Conservation (phyloP, 2,113 vertebrate species). For the Pseudopipra pipra region DNA sequence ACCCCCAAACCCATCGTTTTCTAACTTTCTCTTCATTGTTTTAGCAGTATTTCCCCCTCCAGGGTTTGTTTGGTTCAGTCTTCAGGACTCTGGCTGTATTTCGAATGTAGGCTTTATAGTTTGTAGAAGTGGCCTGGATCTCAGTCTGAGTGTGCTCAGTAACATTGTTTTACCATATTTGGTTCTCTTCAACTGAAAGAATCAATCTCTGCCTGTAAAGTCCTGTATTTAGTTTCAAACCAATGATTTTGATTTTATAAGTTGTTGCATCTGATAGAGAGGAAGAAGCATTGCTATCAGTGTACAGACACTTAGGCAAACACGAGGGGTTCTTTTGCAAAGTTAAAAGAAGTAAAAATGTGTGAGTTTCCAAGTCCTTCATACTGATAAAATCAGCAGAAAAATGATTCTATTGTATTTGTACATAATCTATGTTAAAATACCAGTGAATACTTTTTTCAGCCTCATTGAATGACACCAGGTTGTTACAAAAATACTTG, state of each 20-base stretch:
- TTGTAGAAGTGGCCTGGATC: background rate
- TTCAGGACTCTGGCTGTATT: background rate
- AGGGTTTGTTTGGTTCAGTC: background rate
- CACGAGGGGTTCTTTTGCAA: background rate
- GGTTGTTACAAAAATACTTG: background rate
- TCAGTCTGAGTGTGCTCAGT: background rate
- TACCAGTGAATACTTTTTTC: background rate
- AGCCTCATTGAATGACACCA: background rate
- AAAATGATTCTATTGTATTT: background rate
- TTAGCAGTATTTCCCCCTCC: background rate
- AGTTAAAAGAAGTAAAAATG: background rate
- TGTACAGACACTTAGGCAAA: background rate
- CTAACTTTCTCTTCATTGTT: background rate
- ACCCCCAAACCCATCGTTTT: background rate
- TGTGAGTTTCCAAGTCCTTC: background rate
- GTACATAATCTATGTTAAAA: background rate
- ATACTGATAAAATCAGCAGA: background rate
- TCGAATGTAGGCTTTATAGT: background rate
- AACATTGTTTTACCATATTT: constrained; percentile 53
- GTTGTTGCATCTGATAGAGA: background rate
- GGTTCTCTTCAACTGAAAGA: background rate
- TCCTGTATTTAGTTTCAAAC: constrained; percentile 9
- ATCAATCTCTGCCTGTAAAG: background rate
- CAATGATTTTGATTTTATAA: background rate
- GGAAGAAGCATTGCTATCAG: background rate